phyloP scores from a whole-genome alignment of 2,113 vertebrate genomes.

The Hemichromis elongatus region DNA sequence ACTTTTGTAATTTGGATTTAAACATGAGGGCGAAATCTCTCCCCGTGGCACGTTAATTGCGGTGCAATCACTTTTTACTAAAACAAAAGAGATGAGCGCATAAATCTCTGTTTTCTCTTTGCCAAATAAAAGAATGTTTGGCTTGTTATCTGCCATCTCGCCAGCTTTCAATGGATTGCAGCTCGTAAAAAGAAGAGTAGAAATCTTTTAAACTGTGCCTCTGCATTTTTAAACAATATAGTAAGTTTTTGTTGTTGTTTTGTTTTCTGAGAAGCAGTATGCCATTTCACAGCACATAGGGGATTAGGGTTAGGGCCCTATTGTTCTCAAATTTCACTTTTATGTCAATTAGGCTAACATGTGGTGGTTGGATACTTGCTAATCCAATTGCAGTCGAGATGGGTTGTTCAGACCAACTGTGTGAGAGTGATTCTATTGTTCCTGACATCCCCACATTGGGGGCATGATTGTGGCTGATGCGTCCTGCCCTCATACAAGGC shows the following conservation, averaged over 20 bases:
- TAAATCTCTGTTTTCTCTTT: slow-evolving; percentile 7
- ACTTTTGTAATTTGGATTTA: slow-evolving; percentile 32
- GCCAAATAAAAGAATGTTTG: slow-evolving; percentile 39
- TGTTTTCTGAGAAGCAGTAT: not conserved
- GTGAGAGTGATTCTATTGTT: slow-evolving; percentile 65
- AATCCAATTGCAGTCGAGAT: slow-evolving; percentile 61
- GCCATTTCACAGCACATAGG: slow-evolving; percentile 39
- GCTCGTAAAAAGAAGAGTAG: not conserved
- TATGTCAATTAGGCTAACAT: slow-evolving; percentile 66
- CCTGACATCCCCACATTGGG: slow-evolving; percentile 53
- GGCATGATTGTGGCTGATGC: slow-evolving; percentile 62
- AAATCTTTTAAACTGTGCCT: not conserved
- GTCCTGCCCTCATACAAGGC: slow-evolving; percentile 58
- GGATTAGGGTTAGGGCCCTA: slow-evolving; percentile 13
- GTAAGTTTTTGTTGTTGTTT: not conserved
- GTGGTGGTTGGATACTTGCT: slow-evolving; percentile 63
- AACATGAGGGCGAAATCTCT: not conserved
- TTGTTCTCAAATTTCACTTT: slow-evolving; percentile 67
- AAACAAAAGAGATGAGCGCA: not conserved
- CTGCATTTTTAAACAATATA: not conserved
- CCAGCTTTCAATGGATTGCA: slow-evolving; percentile 9
- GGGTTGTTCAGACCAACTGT: slow-evolving; percentile 52
- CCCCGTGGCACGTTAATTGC: not conserved
- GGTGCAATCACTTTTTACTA: not conserved
- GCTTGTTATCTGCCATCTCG: not conserved